These are phyloP conservation scores for Penaeus monodon DNA, from an alignment of 2,888 invertebrate genomes.

Conservation along the genomic window DNA sequence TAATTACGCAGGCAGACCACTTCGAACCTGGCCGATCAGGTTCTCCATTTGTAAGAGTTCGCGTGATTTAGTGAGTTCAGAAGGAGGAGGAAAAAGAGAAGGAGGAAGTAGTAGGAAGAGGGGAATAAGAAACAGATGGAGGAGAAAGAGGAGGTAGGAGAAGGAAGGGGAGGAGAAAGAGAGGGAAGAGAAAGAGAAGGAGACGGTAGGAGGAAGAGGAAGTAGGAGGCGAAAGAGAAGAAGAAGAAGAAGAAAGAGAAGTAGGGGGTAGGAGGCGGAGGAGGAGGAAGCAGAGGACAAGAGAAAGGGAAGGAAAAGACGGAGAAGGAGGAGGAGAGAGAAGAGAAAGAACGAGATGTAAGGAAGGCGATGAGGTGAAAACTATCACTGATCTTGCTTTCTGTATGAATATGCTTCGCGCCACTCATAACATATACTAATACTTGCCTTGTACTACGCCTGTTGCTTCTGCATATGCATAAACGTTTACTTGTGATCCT, in stretches of 20 bases:
- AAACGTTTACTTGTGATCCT: no score
- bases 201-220: background rate
- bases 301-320: background rate
- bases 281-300: background rate
- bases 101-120: background rate
- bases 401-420: no score
- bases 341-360: background rate
- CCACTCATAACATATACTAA: no score
- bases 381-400: background rate
- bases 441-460: no score
- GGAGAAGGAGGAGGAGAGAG: background rate
- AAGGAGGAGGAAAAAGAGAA: background rate
- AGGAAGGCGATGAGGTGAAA: background rate
- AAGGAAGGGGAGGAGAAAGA: background rate
- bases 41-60: constrained; percentile 6
- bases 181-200: background rate
- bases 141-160: background rate
- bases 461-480: no score
- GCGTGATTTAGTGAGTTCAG: background rate
- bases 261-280: background rate
- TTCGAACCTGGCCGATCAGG: background rate
- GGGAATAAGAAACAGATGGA: no score
- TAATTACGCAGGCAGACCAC: constrained; percentile 30
- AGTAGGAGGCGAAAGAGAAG: background rate
- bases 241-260: background rate